Conservation (phyloP, 1,140 invertebrate genomes). For the Latrodectus geometricus region DNA sequence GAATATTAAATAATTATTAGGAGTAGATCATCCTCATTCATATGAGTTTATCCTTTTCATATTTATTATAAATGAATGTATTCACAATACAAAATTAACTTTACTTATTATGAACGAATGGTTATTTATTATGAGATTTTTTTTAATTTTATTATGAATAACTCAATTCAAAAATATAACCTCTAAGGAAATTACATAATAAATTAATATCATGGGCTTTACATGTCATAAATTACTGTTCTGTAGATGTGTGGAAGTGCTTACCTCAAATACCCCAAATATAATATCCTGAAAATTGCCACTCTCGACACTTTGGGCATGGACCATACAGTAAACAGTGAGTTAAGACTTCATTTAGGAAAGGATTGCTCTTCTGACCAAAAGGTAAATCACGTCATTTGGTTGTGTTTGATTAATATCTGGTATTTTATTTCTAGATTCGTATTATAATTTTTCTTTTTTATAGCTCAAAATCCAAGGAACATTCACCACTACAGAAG, state of each 20-base stretch:
- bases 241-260: slow-evolving; percentile 49
- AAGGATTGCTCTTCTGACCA: slow-evolving; percentile 45
- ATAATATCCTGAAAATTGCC: slow-evolving; percentile 40
- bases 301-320: slow-evolving; percentile 34
- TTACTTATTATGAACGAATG: no score
- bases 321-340: slow-evolving; percentile 30
- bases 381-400: slow-evolving; percentile 25
- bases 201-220: no score
- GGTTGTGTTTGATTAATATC: background rate
- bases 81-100: no score
- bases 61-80: no score
- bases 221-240: background rate
- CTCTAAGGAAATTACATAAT: no score
- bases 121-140: no score
- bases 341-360: slow-evolving; percentile 43
- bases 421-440: background rate
- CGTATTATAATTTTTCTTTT: background rate
- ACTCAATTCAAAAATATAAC: no score
- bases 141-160: no score
- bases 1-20: no score
- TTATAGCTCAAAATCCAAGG: slow-evolving; percentile 41
- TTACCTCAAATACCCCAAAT: slow-evolving; percentile 50
- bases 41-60: no score
- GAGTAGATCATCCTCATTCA: no score
- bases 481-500: slow-evolving; percentile 42